Base-by-base conservation (phyloP, 2,888 invertebrate species). In the Hemistola chrysoprasaria region DNA sequence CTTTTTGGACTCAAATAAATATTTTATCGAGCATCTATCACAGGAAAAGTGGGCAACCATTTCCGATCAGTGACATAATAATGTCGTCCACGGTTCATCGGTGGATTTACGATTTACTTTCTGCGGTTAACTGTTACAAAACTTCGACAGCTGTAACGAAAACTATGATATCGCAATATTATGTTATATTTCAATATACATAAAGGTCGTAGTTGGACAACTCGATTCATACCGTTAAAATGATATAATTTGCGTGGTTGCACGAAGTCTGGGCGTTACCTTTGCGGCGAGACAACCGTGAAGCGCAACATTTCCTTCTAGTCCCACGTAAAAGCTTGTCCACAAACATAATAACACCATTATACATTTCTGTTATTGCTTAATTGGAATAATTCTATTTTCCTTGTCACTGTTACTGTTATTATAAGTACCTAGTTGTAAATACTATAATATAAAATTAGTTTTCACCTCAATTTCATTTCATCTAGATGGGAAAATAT, bases 161-260 rank as follows among this genome's bases (percentile, higher is more conserved):
- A 26, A 56, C 40, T 23, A 33, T 8, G n/a, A n/a, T 24, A 44
- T 7, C 10, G 8, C 21, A 2, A 47, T 38, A 50, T 11, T 42
- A 22, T 11, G 11, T 53, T 56, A 30, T 62, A 55, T 33, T 4
- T 0, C 6, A 8, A 1, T 1, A 3, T 8, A 1, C 16, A 11
- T 47, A 59, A 56, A 35, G 34, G 61, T 54, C 25, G 29, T 38
- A 56, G 53, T 69, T 11, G 43, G 49, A n/a, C 10, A 11, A 10
- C 8, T 8, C 35, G 22, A 38, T 23, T 38, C 23, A 50, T 34
- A 50, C 63, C 58, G 69, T 71, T 73, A 60, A 71, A 69, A 66
- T 71, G 62, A 69, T 71, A 74, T 75, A 74, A 79, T 80, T 79
- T 72, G 72, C 72, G 70, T 66, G 70, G 68, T 69, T 57, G 62